These are phyloP conservation scores for Drosophila kepulauana DNA, from an alignment of 1,140 invertebrate species.

Conservation along the genomic window DNA sequence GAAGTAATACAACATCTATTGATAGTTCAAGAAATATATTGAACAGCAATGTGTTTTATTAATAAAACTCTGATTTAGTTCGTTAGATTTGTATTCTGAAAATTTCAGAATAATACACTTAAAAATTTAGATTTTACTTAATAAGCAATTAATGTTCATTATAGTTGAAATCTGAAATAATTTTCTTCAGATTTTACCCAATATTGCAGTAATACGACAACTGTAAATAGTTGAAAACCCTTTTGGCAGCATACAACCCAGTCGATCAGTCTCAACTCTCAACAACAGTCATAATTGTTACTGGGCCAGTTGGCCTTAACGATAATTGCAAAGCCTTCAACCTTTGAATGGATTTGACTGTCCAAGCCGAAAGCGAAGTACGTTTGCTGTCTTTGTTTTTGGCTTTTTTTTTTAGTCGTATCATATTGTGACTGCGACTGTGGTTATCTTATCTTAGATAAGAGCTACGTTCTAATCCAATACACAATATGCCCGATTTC, in stretches of 20 bases:
- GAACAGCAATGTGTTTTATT: too few relatives aligned
- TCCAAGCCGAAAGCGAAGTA: slow-evolving; percentile 2
- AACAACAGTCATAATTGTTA: not conserved
- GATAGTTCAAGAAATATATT: too few relatives aligned
- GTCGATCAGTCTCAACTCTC: not conserved
- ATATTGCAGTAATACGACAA: too few relatives aligned
- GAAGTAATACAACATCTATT: too few relatives aligned
- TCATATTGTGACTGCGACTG: not conserved
- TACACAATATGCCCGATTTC: slow-evolving; percentile 36
- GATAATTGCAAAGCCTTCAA: not conserved
- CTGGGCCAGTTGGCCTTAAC: not conserved
- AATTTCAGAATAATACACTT: not conserved
- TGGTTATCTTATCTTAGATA: slow-evolving; percentile 44
- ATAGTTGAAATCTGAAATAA: too few relatives aligned
- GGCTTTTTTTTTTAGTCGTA: not conserved
- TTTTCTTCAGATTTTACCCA: too few relatives aligned
- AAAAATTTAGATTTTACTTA: too few relatives aligned
- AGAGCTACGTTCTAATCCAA: slow-evolving; percentile 37
- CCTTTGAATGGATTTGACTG: slow-evolving; percentile 38
- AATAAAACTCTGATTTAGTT: too few relatives aligned
- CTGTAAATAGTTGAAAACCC: too few relatives aligned
- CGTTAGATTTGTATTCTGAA: not conserved
- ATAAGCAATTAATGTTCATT: too few relatives aligned
- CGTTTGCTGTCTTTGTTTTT: not conserved
- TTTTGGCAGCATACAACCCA: too few relatives aligned